Evolutionary conservation across 2,888 invertebrate species (phyloP).

Genomic region (Tachina fera): DNA sequence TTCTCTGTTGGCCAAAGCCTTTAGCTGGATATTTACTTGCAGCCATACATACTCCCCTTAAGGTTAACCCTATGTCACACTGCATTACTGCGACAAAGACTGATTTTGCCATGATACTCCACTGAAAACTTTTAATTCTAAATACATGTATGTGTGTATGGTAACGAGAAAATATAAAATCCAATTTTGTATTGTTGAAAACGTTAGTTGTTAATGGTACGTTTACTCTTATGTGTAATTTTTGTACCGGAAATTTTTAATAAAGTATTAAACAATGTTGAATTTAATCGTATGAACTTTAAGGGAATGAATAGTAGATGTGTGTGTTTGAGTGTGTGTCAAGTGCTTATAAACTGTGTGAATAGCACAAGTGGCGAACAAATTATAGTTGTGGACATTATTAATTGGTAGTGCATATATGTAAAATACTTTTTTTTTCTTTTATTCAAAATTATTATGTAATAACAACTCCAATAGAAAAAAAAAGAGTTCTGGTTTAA

Average conservation of each 20-base stretch:
- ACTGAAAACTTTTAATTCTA: slow-evolving; percentile 9
- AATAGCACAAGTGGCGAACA: slow-evolving; percentile 38
- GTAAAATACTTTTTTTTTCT: slow-evolving; percentile 55
- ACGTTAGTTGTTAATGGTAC: slow-evolving; percentile 32
- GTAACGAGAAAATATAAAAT: slow-evolving; percentile 6
- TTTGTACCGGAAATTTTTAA: slow-evolving; percentile 69
- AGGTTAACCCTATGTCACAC: background rate
- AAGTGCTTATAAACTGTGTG: slow-evolving; percentile 30
- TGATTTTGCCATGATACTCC: slow-evolving; percentile 2
- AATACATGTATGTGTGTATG: background rate
- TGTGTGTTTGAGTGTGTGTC: background rate
- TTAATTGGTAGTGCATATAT: slow-evolving; percentile 64
- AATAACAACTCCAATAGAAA: slow-evolving; percentile 1
- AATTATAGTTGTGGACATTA: slow-evolving; percentile 66
- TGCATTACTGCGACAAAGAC: slow-evolving; percentile 11
- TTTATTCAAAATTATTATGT: slow-evolving; percentile 21
- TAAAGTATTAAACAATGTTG: slow-evolving; percentile 64
- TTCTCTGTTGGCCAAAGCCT: background rate
- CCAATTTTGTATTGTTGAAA: slow-evolving; percentile 8
- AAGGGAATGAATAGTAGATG: background rate
- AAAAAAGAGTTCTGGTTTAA: background rate
- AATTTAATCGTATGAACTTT: slow-evolving; percentile 27
- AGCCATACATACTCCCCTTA: background rate
- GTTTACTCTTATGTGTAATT: slow-evolving; percentile 38
- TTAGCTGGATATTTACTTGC: background rate